phyloP scores from a whole-genome alignment of 2,888 invertebrate genomes.

The Aricia artaxerxes region DNA sequence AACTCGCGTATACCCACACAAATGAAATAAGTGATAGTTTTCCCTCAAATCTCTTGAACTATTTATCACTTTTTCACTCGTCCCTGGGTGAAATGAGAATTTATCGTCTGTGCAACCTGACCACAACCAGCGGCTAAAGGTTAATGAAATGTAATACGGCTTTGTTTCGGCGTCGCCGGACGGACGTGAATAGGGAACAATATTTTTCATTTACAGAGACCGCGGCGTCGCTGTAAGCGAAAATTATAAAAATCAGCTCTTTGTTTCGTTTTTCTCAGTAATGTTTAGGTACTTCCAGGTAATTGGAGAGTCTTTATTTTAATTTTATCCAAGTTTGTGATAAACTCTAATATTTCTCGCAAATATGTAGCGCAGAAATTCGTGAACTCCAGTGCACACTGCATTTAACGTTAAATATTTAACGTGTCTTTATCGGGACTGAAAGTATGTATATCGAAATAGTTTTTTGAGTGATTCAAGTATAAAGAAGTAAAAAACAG shows the following conservation, averaged over 20 bases:
- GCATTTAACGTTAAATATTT: no score
- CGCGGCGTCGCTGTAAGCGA: not conserved
- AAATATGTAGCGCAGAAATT: no score
- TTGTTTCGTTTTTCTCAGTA: not conserved
- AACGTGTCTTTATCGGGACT: no score
- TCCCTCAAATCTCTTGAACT: constrained; percentile 41
- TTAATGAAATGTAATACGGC: constrained; percentile 72
- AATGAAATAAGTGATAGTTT: constrained; percentile 8
- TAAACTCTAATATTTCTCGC: no score
- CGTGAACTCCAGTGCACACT: no score
- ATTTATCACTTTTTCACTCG: constrained; percentile 74
- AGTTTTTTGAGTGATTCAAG: no score
- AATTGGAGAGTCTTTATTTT: not conserved
- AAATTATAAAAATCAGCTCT: constrained; percentile 6
- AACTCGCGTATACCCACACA: not conserved
- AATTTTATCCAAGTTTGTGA: not conserved
- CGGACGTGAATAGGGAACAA: constrained; percentile 34
- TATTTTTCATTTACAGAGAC: constrained; percentile 32
- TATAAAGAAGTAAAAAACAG: no score
- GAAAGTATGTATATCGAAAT: no score
- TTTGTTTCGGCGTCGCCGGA: constrained; percentile 37
- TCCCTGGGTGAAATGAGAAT: constrained; percentile 74
- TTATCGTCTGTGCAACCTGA: constrained; percentile 67
- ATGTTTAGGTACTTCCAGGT: not conserved
- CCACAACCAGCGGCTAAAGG: constrained; percentile 62